phyloP scores from a whole-genome alignment of 2,888 invertebrate genomes.

The Drosophila buzzatii region DNA sequence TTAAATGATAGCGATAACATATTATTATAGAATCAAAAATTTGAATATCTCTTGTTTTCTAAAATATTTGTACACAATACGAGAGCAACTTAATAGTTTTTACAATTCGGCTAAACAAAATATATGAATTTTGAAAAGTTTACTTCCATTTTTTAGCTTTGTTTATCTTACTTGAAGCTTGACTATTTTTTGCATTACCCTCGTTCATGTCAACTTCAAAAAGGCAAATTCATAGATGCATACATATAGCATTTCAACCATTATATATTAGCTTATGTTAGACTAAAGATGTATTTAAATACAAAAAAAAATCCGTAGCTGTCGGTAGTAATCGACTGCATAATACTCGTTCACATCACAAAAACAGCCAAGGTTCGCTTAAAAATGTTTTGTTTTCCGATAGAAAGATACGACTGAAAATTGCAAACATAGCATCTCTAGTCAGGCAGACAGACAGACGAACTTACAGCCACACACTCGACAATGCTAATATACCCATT shows the following conservation, averaged over 20 bases:
- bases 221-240: neutral
- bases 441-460: no score
- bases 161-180: neutral
- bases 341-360: neutral
- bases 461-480: neutral
- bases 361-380: neutral
- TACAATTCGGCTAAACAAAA: neutral
- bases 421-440: neutral
- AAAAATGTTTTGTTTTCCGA: neutral
- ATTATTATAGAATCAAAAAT: no score
- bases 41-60: no score
- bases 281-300: neutral
- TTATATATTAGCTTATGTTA: constrained; percentile 7
- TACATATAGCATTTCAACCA: neutral
- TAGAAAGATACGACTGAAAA: neutral
- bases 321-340: constrained; percentile 5
- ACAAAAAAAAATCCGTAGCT: neutral
- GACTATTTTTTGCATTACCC: neutral
- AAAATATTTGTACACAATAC: no score
- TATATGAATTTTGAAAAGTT: neutral
- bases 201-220: neutral
- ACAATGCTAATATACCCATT: neutral
- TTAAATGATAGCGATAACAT: no score
- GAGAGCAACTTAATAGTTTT: neutral
- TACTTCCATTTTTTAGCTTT: neutral